These are phyloP conservation scores for Etheostoma spectabile DNA, from an alignment of 2,113 vertebrate species.

Conservation along the genomic window DNA sequence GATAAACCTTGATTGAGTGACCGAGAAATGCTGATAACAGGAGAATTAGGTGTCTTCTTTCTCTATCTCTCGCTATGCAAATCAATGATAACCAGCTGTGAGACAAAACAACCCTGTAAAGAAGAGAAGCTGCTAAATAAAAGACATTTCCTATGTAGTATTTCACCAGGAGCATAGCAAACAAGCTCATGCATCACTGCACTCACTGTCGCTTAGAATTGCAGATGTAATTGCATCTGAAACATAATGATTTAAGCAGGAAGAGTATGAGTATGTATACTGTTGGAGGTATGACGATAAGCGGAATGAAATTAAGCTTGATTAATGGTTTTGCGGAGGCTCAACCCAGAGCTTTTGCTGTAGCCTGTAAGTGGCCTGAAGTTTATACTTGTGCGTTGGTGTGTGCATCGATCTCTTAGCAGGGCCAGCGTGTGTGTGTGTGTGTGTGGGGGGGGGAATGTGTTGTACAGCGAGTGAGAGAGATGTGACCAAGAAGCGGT, in stretches of 20 bases:
- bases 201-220: conserved; percentile 35
- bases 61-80: conserved; percentile 78
- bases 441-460: too few species aligned
- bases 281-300: conserved; percentile 39
- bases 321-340: too few species aligned
- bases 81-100: conserved; percentile 76
- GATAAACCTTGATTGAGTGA: conserved; percentile 78
- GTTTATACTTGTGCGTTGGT: too few species aligned
- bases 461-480: too few species aligned
- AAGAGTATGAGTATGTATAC: conserved; percentile 12
- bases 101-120: conserved; percentile 58
- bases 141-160: conserved; percentile 45
- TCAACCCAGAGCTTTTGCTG: too few species aligned
- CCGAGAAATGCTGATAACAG: conserved; percentile 76
- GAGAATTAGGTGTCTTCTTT: conserved; percentile 69
- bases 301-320: conserved; percentile 21
- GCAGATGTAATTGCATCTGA: conserved; percentile 56
- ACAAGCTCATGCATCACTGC: neutral
- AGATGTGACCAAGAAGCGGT: neutral
- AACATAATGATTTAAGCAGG: conserved; percentile 29
- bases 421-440: too few species aligned
- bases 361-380: too few species aligned
- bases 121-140: conserved; percentile 51
- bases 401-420: too few species aligned
- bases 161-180: conserved; percentile 40